Base-by-base conservation (phyloP, 2,797 vertebrate species). In the Ctenosaura bakeri region DNA sequence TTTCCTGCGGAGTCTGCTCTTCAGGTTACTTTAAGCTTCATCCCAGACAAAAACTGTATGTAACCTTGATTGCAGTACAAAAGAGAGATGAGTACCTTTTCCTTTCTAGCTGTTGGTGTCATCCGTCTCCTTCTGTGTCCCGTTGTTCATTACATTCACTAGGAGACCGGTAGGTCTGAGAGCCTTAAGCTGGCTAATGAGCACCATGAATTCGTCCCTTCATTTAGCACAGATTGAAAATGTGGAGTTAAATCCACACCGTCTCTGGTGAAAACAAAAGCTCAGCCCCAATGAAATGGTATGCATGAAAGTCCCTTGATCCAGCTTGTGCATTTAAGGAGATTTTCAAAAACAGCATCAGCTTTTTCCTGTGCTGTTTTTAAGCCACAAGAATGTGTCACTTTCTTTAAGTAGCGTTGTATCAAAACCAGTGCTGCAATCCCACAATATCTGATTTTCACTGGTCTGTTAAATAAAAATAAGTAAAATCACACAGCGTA, bases 1-100 rank as follows among this genome's bases (percentile, higher is more conserved):
- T 89, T 92, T 71, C 82, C 81, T 84, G 50, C n/a, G 66, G 89
- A 59, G 56, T 77, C 89, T 78, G 0, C 87, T 94, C 92, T 2
- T 0, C 95, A 90, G 94, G 94, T 91, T 94, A 88, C 92, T 90
- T 92, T 81, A 88, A 59, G 90, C 93, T 93, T 95, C 95, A 6
- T 93, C 93, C 94, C 86, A 50, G 59, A 64, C 86, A 79, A 88
- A 95, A 83, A n/a, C 96, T 78, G 77, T 95, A 81, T 78, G 86
- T 88, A 94, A 90, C 85, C 82, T 88, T 81, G 52, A 90, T 94
- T 96, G 93, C 95, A 94, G 94, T n/a, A 5, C 94, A 81, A 93
- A 95, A 95, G 89, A 90, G 94, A 93, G 94, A 94, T 90, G 1
- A 86, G 79, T 18, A 64, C 35, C 64, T 52, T 84, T 76, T 62